Percentiles rank a stretch among this genome's conserved stretches.
Evolutionary conservation across 1,140 invertebrate species (phyloP).

Genomic region (Aphelinus atriplicis): DNA sequence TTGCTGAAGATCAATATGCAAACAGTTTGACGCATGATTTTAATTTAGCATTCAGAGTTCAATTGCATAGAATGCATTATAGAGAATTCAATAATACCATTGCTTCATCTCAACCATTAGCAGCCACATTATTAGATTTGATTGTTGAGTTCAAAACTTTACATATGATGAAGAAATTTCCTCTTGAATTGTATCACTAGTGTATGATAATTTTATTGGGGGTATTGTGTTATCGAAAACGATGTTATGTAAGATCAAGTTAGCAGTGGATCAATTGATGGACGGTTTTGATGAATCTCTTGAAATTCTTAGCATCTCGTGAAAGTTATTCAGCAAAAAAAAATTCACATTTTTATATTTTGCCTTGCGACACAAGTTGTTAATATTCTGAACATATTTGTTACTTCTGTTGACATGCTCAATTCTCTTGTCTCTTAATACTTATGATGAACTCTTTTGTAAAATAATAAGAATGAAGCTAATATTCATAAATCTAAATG

Average conservation of each 20-base stretch:
- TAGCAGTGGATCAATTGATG: constrained; percentile 96
- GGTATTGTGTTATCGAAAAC: constrained; percentile 93
- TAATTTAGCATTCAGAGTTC: too few species aligned
- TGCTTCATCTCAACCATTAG: too few species aligned
- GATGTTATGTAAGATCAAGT: constrained; percentile 84
- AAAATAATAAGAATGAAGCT: constrained; percentile 95
- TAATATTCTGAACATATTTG: constrained; percentile 96
- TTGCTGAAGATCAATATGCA: too few species aligned
- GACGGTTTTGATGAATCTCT: constrained; percentile 90
- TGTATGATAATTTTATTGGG: constrained; percentile 88
- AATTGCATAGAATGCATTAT: too few species aligned
- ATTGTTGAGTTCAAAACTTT: constrained; percentile 96
- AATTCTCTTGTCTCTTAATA: constrained; percentile 92
- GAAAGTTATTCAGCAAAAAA: constrained; percentile 89
- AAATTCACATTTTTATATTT: constrained; percentile 94
- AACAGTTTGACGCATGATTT: too few species aligned
- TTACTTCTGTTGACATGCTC: constrained; percentile 97
- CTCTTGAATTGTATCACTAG: constrained; percentile 86
- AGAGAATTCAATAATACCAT: too few species aligned
- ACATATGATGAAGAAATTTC: constrained; percentile 95
- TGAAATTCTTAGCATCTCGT: constrained; percentile 91
- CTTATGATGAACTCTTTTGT: constrained; percentile 97
- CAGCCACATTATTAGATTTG: too few species aligned
- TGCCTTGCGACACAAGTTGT: constrained; percentile 87
- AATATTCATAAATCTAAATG: constrained; percentile 94